Evolutionary conservation across 1,140 invertebrate species (phyloP).

Genomic region (Lepidurus arcticus): DNA sequence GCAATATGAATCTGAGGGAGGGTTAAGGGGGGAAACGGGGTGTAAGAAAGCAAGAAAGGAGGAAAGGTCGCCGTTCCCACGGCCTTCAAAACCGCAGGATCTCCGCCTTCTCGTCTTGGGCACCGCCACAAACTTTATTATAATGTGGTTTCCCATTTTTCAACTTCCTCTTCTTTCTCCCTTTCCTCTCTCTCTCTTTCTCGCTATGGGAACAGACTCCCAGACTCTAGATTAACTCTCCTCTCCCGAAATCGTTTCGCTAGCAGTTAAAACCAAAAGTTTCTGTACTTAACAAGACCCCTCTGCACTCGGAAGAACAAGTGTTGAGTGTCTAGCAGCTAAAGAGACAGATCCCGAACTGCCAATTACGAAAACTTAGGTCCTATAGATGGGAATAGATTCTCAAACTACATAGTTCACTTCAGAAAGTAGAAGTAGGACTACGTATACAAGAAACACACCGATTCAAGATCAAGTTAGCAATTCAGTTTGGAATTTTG

Average conservation of each 20-base stretch:
- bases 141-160: constrained; percentile 34
- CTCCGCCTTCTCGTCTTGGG: constrained; percentile 20
- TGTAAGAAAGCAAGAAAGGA: constrained; percentile 3
- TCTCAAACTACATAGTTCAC: background rate
- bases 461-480: too few relatives aligned
- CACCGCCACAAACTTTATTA: constrained; percentile 22
- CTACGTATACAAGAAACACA: too few relatives aligned
- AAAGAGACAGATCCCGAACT: background rate
- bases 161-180: constrained; percentile 28
- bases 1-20: background rate
- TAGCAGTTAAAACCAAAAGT: constrained; percentile 14
- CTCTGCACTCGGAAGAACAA: background rate
- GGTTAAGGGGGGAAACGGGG: background rate
- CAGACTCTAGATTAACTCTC: constrained; percentile 36
- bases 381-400: background rate
- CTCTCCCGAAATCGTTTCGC: constrained; percentile 29
- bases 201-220: constrained; percentile 33
- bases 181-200: constrained; percentile 30
- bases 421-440: background rate
- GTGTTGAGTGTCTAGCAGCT: background rate
- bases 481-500: too few relatives aligned
- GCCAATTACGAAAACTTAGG: background rate
- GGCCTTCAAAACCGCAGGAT: constrained; percentile 17
- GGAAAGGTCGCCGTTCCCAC: constrained; percentile 11
- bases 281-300: constrained; percentile 11